Evolutionary conservation across 2,888 invertebrate genomes (phyloP).

Genomic region (Pseudococcus longispinus): DNA sequence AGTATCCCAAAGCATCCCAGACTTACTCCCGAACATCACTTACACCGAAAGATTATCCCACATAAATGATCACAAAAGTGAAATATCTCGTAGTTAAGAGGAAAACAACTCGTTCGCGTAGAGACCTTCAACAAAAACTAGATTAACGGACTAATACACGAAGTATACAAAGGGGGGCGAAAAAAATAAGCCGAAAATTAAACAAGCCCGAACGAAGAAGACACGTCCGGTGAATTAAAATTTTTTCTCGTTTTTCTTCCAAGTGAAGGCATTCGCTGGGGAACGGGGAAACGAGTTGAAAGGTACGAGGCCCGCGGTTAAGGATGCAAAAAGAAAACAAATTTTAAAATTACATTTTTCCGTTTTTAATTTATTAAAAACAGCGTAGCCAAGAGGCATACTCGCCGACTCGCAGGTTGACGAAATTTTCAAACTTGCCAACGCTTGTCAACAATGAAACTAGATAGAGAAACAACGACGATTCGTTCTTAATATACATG

Average conservation of each 20-base stretch:
- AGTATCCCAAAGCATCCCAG: background rate
- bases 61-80: background rate
- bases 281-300: background rate
- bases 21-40: background rate
- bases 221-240: slow-evolving; percentile 21
- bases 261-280: background rate
- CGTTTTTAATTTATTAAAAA: slow-evolving; percentile 30
- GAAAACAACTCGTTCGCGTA: background rate
- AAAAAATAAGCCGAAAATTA: slow-evolving; percentile 23
- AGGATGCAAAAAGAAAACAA: background rate
- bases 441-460: background rate
- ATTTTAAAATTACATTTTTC: slow-evolving; percentile 23
- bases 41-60: background rate
- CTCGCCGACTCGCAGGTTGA: background rate
- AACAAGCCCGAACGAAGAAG: background rate
- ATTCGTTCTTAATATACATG: background rate
- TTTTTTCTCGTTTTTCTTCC: background rate
- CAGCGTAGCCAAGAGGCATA: background rate
- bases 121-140: background rate
- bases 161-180: background rate
- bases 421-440: background rate
- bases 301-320: slow-evolving; percentile 9
- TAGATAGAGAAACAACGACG: background rate
- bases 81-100: background rate
- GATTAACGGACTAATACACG: background rate